Evolutionary conservation across 2,113 vertebrate species (phyloP), one percentile per base, ranked within the genome.

Genomic region (Nothocercus nigrocapillus): DNA sequence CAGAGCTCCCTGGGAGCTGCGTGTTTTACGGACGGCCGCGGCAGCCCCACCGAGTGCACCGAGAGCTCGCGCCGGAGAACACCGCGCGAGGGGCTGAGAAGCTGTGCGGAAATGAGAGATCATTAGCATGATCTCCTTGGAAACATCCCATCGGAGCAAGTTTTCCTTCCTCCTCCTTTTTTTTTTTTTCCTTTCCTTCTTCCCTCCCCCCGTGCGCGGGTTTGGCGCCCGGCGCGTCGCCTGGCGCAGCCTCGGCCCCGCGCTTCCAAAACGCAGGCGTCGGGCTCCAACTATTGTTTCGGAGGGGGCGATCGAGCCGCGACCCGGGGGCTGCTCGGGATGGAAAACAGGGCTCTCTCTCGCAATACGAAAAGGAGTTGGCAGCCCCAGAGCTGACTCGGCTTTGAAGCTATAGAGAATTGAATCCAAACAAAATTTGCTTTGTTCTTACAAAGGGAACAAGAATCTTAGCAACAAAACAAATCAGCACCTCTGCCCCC

Each of bases 201-300:
- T 30, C 83, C 79, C 73, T 67, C 61, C 83, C 64, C 89, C 85
- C 88, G 93, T 74, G 66, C 82, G 89, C 9, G 38, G 72, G 96
- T 93, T 93, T 97, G 96, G 97, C 95, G 96, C 85, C 83, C 75
- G 4, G 15, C 54, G 73, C 28, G 20, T 25, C 12, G 40, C 91
- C 89, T 94, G 89, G 89, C 94, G 0, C 49, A 67, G 90, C 86
- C 86, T 96, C 94, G 81, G 91, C 89, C n/a, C 80, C 72, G 74
- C 82, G 93, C 83, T 85, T 96, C 90, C 93, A 97, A 95, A 90
- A 85, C 16, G 72, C 95, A 92, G 94, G 91, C 95, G 73, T 96
- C 91, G 93, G 56, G 81, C 94, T 97, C 96, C 95, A 97, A 86
- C 85, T 76, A 93, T 96, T 90, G 95, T 95, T 70, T 97, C 20